Evolutionary conservation across 1,140 invertebrate species (phyloP).

Genomic region (Euwallacea similis): DNA sequence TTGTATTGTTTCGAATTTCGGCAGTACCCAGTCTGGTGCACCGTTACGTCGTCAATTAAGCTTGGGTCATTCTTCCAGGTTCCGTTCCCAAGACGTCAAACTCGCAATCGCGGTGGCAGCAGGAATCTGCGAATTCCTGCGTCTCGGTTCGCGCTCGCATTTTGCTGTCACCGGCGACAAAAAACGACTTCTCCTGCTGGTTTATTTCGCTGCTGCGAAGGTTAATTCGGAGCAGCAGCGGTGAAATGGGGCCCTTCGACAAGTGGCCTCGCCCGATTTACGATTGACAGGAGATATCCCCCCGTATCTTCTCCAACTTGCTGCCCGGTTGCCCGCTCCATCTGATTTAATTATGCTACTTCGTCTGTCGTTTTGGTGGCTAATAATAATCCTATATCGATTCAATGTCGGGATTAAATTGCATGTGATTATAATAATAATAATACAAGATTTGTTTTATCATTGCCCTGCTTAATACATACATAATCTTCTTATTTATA

Average conservation of each 20-base stretch:
- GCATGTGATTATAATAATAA: too few relatives aligned
- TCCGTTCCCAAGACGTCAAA: conserved; percentile 11
- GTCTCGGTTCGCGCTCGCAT: conserved; percentile 46
- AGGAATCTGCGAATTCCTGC: conserved; percentile 35
- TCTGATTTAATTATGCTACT: conserved; percentile 20
- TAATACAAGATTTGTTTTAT: too few relatives aligned
- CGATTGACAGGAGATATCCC: conserved; percentile 44
- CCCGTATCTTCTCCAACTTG: conserved; percentile 11
- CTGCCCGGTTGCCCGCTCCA: neutral
- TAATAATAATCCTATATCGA: neutral
- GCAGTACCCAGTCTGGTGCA: neutral
- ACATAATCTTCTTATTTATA: too few relatives aligned
- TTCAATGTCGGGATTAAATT: too few relatives aligned
- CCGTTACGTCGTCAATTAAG: conserved; percentile 16
- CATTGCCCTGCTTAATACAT: too few relatives aligned
- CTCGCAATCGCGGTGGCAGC: conserved; percentile 5
- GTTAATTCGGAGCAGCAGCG: conserved; percentile 49
- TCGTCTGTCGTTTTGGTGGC: conserved; percentile 1
- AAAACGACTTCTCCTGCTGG: conserved; percentile 43
- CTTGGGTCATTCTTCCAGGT: conserved; percentile 13
- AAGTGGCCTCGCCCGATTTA: conserved; percentile 38
- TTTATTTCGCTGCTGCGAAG: conserved; percentile 50
- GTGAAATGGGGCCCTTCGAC: conserved; percentile 28
- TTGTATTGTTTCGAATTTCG: too few relatives aligned
- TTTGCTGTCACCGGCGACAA: conserved; percentile 49